Conservation (phyloP, 2,888 invertebrate species). For the Eristalis arbustorum region DNA sequence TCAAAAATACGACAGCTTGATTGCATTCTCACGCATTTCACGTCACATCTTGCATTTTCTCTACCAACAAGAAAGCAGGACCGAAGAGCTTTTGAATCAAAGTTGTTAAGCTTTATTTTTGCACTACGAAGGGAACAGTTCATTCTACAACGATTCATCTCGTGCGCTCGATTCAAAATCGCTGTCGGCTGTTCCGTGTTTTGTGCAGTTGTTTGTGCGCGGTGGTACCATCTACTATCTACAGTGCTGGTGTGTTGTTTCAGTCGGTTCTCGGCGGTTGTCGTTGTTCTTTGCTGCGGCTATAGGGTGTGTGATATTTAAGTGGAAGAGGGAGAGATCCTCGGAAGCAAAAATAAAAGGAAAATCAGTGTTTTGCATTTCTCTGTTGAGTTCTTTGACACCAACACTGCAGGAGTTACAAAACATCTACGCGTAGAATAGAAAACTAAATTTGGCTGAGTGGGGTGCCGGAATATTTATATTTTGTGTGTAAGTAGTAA, state of each 20-base stretch:
- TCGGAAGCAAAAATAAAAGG: neutral
- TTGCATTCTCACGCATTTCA: neutral
- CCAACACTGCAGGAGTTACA: constrained; percentile 8
- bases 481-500: constrained; percentile 6
- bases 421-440: neutral
- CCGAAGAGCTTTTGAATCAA: neutral
- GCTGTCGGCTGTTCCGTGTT: neutral
- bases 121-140: neutral
- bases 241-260: neutral
- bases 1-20: neutral
- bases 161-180: neutral
- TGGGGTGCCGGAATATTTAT: constrained; percentile 2
- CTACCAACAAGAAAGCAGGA: neutral
- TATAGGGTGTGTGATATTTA: neutral
- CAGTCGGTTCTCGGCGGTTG: constrained; percentile 39
- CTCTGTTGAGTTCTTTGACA: constrained; percentile 27
- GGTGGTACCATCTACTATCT: neutral
- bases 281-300: neutral
- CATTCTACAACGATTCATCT: constrained; percentile 19
- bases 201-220: neutral
- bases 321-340: neutral
- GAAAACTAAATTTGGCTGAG: neutral
- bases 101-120: neutral
- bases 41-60: neutral
- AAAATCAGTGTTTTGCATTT: constrained; percentile 1